These are phyloP conservation scores for Leistus spinibarbis DNA, from an alignment of 2,888 invertebrate species.

Conservation along the genomic window DNA sequence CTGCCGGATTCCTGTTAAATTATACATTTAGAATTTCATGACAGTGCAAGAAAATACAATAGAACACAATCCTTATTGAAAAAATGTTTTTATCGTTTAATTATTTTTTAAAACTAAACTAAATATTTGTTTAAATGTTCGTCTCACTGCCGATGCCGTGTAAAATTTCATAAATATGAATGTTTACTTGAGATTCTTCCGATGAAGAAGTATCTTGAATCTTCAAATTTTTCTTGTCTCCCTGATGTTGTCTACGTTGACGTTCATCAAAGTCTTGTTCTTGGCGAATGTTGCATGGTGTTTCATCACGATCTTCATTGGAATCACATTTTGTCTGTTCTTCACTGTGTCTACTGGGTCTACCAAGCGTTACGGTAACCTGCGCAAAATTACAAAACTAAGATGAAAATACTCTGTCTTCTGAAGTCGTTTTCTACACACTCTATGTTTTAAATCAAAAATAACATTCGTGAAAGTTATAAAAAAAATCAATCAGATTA, in stretches of 20 bases:
- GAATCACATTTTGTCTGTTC: not conserved
- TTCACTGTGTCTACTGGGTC: not conserved
- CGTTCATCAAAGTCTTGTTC: not conserved
- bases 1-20: slow-evolving; percentile 11
- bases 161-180: not conserved
- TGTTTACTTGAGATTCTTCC: not conserved
- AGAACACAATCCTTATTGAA: too few relatives aligned
- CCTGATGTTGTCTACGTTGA: not conserved
- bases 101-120: too few relatives aligned
- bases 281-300: not conserved
- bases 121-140: too few relatives aligned
- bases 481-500: too few relatives aligned
- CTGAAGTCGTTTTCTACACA: too few relatives aligned
- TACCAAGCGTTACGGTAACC: not conserved
- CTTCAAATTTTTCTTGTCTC: not conserved
- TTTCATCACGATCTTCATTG: not conserved
- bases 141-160: too few relatives aligned
- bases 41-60: too few relatives aligned
- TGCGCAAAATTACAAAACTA: not conserved
- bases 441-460: too few relatives aligned
- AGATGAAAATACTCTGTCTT: too few relatives aligned
- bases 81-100: too few relatives aligned
- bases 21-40: not conserved
- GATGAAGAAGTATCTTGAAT: slow-evolving; percentile 17
- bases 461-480: too few relatives aligned